These are phyloP conservation scores for Drosophila limbata DNA, from an alignment of 2,888 invertebrate genomes.

Conservation along the genomic window DNA sequence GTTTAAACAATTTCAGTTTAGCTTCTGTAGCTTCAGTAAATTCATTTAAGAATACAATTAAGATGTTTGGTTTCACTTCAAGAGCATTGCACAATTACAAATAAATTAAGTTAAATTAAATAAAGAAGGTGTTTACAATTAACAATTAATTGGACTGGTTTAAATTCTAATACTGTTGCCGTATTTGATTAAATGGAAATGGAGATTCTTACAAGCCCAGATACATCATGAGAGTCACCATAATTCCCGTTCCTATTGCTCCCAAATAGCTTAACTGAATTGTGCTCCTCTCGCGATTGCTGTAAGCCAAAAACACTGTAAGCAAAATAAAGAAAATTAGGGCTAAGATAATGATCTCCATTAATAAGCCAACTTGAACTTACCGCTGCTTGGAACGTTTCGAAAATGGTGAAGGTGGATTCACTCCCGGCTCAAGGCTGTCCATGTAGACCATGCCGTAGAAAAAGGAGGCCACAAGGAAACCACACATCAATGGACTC, in stretches of 20 bases:
- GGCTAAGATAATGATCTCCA: neutral
- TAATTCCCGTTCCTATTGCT: slow-evolving; percentile 86
- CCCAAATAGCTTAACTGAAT: slow-evolving; percentile 86
- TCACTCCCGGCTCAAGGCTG: slow-evolving; percentile 87
- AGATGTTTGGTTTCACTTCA: slow-evolving; percentile 30
- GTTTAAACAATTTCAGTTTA: slow-evolving; percentile 16
- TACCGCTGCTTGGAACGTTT: slow-evolving; percentile 86
- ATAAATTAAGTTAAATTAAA: slow-evolving; percentile 29
- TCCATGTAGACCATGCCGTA: slow-evolving; percentile 88
- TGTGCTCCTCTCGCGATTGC: slow-evolving; percentile 80
- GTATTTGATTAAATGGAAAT: slow-evolving; percentile 39
- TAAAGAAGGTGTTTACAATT: neutral
- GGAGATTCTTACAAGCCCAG: slow-evolving; percentile 55
- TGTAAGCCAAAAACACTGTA: slow-evolving; percentile 59
- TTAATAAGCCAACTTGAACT: slow-evolving; percentile 31
- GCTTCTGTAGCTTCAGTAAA: slow-evolving; percentile 34
- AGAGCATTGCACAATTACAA: slow-evolving; percentile 57
- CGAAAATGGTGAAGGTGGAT: slow-evolving; percentile 88
- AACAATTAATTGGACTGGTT: slow-evolving; percentile 22
- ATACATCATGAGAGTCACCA: slow-evolving; percentile 85
- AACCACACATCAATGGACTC: slow-evolving; percentile 85
- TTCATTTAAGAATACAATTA: slow-evolving; percentile 13
- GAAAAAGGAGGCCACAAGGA: slow-evolving; percentile 86
- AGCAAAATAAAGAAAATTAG: neutral
- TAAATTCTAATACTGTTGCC: slow-evolving; percentile 56